phyloP scores from a whole-genome alignment of 2,797 vertebrate species.

The Podarcis siculus region DNA sequence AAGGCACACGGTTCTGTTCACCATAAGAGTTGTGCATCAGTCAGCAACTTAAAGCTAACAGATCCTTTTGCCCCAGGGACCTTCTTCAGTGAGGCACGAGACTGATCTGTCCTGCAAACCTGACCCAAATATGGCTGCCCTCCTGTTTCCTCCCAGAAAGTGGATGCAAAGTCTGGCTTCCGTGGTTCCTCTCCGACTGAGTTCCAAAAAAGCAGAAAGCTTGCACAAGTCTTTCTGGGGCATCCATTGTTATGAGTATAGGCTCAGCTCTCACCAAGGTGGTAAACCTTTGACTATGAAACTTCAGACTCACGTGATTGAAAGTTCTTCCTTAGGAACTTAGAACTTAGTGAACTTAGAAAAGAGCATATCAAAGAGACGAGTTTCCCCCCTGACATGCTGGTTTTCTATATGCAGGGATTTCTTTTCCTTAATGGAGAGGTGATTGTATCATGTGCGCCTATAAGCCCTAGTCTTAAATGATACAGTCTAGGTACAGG shows the following conservation, averaged over 20 bases:
- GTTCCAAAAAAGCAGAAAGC: slow-evolving; percentile 47
- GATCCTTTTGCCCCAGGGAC: slow-evolving; percentile 55
- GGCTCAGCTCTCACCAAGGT: background rate
- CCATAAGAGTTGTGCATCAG: slow-evolving; percentile 77
- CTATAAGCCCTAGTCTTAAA: background rate
- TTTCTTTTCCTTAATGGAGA: background rate
- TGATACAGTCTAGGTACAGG: background rate
- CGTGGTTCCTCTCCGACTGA: slow-evolving; percentile 27
- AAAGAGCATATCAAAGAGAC: background rate
- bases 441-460: background rate
- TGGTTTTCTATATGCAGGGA: background rate
- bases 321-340: background rate
- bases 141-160: slow-evolving; percentile 36
- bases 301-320: background rate
- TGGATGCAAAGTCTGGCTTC: slow-evolving; percentile 34
- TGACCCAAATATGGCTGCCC: slow-evolving; percentile 17
- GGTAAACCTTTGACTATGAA: background rate
- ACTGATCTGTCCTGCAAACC: slow-evolving; percentile 42
- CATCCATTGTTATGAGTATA: slow-evolving; percentile 14
- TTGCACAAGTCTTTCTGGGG: slow-evolving; percentile 16
- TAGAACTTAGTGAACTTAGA: background rate
- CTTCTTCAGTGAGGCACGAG: slow-evolving; percentile 64
- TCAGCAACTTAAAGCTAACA: slow-evolving; percentile 83
- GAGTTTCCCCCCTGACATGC: background rate
- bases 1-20: slow-evolving; percentile 92